A percentile compares a stretch with the other conserved stretches of the same genome.
These are phyloP conservation scores for Hesperia comma DNA, from an alignment of 2,888 invertebrate species.

Conservation along the genomic window DNA sequence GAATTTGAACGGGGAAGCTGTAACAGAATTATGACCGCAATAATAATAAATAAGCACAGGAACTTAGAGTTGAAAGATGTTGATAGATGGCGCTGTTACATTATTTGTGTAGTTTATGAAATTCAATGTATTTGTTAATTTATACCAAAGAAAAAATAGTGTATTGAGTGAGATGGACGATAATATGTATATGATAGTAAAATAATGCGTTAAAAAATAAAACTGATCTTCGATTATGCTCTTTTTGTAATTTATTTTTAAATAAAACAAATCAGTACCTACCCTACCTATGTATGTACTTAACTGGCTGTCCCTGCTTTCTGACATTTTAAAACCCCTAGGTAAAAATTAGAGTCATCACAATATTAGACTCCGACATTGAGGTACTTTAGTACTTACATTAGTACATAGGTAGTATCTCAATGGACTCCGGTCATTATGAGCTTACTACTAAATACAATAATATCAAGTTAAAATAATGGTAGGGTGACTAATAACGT, in stretches of 20 bases:
- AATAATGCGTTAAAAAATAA: conserved; percentile 27
- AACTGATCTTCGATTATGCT: not conserved
- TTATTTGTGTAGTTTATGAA: conserved; percentile 25
- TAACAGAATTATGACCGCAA: conserved; percentile 77
- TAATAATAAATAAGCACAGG: not conserved
- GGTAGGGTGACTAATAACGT: too few species aligned
- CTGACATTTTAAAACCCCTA: too few species aligned
- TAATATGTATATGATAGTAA: conserved; percentile 14
- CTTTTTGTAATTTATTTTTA: conserved; percentile 1
- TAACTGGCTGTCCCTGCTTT: too few species aligned
- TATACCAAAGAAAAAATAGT: conserved; percentile 40
- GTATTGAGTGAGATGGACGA: conserved; percentile 9
- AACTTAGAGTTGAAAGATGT: conserved; percentile 3
- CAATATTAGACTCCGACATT: too few species aligned
- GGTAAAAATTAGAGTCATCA: too few species aligned
- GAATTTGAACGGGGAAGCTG: conserved; percentile 76
- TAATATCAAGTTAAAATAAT: too few species aligned
- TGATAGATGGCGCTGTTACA: conserved; percentile 60
- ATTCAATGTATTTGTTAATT: conserved; percentile 6
- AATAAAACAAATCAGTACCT: too few species aligned
- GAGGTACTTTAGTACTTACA: too few species aligned
- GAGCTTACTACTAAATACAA: too few species aligned
- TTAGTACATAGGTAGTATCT: too few species aligned
- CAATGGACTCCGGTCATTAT: too few species aligned
- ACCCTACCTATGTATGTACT: too few species aligned